These are phyloP conservation scores for Alethe diademata DNA, from an alignment of 2,113 vertebrate genomes.

Conservation along the genomic window DNA sequence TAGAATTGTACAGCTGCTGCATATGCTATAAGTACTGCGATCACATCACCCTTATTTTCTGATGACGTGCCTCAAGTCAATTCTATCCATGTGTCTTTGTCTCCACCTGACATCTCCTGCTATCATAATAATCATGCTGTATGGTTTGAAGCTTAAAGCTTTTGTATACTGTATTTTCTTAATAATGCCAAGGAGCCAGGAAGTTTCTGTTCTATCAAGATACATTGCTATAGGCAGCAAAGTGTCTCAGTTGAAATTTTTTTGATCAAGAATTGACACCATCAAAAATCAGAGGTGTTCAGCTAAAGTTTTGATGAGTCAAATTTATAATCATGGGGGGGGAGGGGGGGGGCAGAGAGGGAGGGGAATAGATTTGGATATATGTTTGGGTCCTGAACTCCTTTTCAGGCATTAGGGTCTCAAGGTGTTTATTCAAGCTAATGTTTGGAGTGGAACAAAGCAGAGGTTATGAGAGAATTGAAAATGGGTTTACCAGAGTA, in stretches of 20 bases:
- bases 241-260: neutral
- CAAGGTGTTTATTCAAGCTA: neutral
- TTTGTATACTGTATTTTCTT: slow-evolving; percentile 62
- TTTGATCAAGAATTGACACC: neutral
- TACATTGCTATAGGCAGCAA: slow-evolving; percentile 40
- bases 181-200: slow-evolving; percentile 28
- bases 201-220: slow-evolving; percentile 12
- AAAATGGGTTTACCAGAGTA: neutral
- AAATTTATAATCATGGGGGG: neutral
- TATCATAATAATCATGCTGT: slow-evolving; percentile 67
- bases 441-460: neutral
- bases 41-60: slow-evolving; percentile 70
- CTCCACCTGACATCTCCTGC: slow-evolving; percentile 68
- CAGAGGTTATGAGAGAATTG: neutral
- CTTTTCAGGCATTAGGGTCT: neutral
- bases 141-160: slow-evolving; percentile 66
- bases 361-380: neutral
- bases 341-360: rapidly evolving
- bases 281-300: neutral
- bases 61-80: slow-evolving; percentile 56
- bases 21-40: slow-evolving; percentile 62
- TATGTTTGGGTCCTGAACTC: neutral
- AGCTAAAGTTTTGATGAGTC: neutral
- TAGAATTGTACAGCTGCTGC: slow-evolving; percentile 57
- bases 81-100: slow-evolving; percentile 58